Evolutionary conservation across 2,113 vertebrate genomes (phyloP).

Genomic region (Scomber colias): DNA sequence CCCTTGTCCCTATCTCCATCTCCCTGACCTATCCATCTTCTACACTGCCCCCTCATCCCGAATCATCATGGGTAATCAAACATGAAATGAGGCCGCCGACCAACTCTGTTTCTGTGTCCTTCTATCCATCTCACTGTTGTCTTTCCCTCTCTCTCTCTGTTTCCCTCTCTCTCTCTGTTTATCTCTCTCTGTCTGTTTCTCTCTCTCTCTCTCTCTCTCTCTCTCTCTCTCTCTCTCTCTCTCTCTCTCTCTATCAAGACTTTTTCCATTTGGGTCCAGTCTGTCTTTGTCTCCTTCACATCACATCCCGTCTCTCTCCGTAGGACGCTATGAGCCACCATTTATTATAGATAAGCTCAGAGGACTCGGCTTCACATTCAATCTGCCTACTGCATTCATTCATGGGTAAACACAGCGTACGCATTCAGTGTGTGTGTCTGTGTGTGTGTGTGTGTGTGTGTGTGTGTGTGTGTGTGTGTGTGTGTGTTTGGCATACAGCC

Average conservation of each 20-base stretch:
- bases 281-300: slow-evolving; percentile 23
- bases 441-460: not conserved
- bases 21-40: slow-evolving; percentile 26
- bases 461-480: slow-evolving; percentile 4
- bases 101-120: slow-evolving; percentile 19
- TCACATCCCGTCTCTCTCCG: slow-evolving; percentile 22
- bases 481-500: not conserved
- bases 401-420: slow-evolving; percentile 37
- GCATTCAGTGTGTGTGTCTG: slow-evolving; percentile 12
- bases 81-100: slow-evolving; percentile 43
- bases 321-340: slow-evolving; percentile 33
- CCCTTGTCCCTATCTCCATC: slow-evolving; percentile 3
- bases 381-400: slow-evolving; percentile 56
- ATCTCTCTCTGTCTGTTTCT: not conserved
- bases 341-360: slow-evolving; percentile 69
- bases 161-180: not conserved
- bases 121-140: slow-evolving; percentile 30
- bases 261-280: slow-evolving; percentile 24
- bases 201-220: not conserved
- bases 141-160: not conserved
- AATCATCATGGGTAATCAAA: slow-evolving; percentile 53
- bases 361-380: slow-evolving; percentile 54
- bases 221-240: slow-evolving; percentile 13
- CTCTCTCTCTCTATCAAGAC: slow-evolving; percentile 20
- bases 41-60: slow-evolving; percentile 7